These are phyloP conservation scores for Ochropacha duplaris DNA, from an alignment of 2,888 invertebrate genomes.

Conservation along the genomic window DNA sequence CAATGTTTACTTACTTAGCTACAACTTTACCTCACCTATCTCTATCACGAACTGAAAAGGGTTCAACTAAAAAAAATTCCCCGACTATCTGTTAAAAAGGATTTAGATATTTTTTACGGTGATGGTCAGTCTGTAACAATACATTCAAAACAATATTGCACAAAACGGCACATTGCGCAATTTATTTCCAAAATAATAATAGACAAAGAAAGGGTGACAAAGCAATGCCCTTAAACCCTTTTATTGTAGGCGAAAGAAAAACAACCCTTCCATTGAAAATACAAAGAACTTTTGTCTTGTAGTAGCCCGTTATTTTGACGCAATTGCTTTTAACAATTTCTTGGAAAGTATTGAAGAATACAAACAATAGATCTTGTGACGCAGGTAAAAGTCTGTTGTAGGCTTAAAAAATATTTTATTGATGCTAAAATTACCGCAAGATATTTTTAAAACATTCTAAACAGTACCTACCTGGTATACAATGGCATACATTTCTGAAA, in stretches of 20 bases:
- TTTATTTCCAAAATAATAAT: slow-evolving; percentile 56
- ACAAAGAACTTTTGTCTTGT: slow-evolving; percentile 60
- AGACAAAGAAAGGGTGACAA: slow-evolving; percentile 74
- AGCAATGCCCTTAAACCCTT: slow-evolving; percentile 67
- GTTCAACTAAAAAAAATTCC: neutral
- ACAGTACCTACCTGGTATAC: neutral
- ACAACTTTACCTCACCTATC: neutral
- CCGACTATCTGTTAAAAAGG: neutral
- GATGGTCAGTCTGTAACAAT: slow-evolving; percentile 31
- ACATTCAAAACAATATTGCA: slow-evolving; percentile 50
- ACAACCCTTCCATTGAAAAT: slow-evolving; percentile 74
- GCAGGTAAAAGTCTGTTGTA: slow-evolving; percentile 2
- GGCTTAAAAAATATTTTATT: slow-evolving; percentile 4
- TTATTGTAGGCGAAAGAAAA: slow-evolving; percentile 67
- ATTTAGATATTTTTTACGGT: slow-evolving; percentile 5
- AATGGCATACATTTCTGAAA: neutral
- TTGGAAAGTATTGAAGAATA: slow-evolving; percentile 41
- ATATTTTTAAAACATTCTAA: neutral
- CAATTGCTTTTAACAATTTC: slow-evolving; percentile 56
- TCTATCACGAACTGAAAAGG: neutral
- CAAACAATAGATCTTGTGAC: slow-evolving; percentile 12
- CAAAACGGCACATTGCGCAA: slow-evolving; percentile 67
- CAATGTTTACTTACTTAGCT: too few relatives aligned
- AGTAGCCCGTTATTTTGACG: slow-evolving; percentile 67
- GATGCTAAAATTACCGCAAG: neutral